Conservation (phyloP, 2,888 invertebrate species). For the Agrotis clavis region DNA sequence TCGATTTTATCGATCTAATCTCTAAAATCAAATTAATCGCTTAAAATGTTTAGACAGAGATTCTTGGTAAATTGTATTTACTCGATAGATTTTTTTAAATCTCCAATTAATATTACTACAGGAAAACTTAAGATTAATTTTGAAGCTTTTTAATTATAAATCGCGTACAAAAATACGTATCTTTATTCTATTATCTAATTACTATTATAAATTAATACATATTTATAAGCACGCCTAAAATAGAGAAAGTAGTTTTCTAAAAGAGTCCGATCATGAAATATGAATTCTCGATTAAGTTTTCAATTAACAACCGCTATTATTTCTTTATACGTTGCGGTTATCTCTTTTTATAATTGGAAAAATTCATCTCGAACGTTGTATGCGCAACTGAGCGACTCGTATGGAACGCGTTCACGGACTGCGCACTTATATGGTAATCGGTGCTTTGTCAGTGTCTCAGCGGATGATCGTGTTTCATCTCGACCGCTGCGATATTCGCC, state of each 20-base stretch:
- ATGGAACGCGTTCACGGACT: slow-evolving; percentile 64
- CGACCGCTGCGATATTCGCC: slow-evolving; percentile 52
- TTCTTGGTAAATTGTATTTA: slow-evolving; percentile 41
- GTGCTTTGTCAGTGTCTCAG: slow-evolving; percentile 76
- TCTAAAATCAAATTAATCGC: slow-evolving; percentile 56
- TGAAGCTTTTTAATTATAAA: slow-evolving; percentile 42
- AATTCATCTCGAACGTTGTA: slow-evolving; percentile 70
- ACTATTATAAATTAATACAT: slow-evolving; percentile 55
- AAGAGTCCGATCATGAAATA: slow-evolving; percentile 64
- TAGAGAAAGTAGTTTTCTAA: slow-evolving; percentile 69
- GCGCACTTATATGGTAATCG: slow-evolving; percentile 77
- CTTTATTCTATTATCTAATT: slow-evolving; percentile 55
- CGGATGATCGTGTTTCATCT: slow-evolving; percentile 68
- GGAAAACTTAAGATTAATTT: slow-evolving; percentile 28
- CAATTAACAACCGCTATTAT: slow-evolving; percentile 74
- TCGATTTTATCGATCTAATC: slow-evolving; percentile 52
- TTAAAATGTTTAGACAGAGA: slow-evolving; percentile 35
- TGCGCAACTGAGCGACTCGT: slow-evolving; percentile 64
- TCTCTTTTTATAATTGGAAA: slow-evolving; percentile 77
- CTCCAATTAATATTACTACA: slow-evolving; percentile 16
- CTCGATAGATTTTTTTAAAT: slow-evolving; percentile 29
- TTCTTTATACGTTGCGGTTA: slow-evolving; percentile 74
- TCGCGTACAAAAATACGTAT: slow-evolving; percentile 33
- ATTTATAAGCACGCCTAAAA: slow-evolving; percentile 63
- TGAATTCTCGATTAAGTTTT: slow-evolving; percentile 74